phyloP scores from a whole-genome alignment of 2,113 vertebrate genomes.

The Paracyprichromis sp. region DNA sequence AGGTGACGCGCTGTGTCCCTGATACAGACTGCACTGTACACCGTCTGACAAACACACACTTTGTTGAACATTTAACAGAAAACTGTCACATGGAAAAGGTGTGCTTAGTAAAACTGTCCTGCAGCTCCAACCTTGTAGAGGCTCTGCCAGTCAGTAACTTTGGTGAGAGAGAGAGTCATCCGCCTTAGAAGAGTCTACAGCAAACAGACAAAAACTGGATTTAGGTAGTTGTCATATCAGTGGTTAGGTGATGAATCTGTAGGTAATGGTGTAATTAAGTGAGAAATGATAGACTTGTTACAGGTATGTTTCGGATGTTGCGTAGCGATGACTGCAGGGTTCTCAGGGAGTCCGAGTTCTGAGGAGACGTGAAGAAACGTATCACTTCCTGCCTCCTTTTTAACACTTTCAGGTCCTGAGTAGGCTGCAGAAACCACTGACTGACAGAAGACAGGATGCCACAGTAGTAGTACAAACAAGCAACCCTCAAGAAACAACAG shows the following conservation, averaged over 20 bases:
- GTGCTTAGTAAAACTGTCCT: not conserved
- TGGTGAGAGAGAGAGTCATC: constrained; percentile 88
- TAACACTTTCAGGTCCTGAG: constrained; percentile 76
- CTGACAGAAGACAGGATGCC: constrained; percentile 41
- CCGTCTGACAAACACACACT: constrained; percentile 65
- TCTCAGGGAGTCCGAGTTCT: constrained; percentile 77
- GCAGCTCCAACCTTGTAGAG: constrained; percentile 78
- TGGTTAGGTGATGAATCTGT: not conserved
- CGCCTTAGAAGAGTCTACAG: constrained; percentile 81
- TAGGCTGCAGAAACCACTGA: constrained; percentile 89
- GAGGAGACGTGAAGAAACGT: constrained; percentile 83
- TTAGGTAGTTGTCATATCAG: not conserved
- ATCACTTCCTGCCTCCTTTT: constrained; percentile 88
- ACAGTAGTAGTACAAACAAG: not conserved
- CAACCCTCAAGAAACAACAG: not conserved
- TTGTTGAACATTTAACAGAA: not conserved
- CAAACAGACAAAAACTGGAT: not conserved
- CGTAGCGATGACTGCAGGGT: constrained; percentile 82
- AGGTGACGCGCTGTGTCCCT: constrained; percentile 82
- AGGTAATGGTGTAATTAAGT: not conserved
- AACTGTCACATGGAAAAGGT: not conserved
- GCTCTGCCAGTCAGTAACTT: constrained; percentile 87
- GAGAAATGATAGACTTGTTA: constrained; percentile 33
- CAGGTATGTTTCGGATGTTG: constrained; percentile 88
- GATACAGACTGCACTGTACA: constrained; percentile 84